Conservation (phyloP, 2,888 invertebrate genomes). For the Trichacis sp. region DNA sequence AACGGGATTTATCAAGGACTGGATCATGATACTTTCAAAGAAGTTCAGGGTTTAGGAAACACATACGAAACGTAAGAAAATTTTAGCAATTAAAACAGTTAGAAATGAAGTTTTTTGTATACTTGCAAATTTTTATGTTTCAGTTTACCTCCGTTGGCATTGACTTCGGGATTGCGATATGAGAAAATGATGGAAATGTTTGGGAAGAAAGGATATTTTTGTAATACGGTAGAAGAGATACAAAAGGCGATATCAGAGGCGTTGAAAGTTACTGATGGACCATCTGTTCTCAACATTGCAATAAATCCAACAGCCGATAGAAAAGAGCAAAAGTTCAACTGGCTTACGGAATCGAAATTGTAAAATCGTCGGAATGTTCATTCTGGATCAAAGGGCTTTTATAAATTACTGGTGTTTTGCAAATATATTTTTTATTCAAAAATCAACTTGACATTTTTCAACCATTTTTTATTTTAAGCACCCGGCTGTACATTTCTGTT, state of each 20-base stretch:
- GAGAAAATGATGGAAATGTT: conserved; percentile 93
- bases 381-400: too few relatives aligned
- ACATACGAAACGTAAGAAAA: conserved; percentile 79
- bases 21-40: conserved; percentile 79
- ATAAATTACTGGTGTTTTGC: not conserved
- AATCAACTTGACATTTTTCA: not conserved
- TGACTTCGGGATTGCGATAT: conserved; percentile 84
- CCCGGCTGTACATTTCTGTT: not conserved
- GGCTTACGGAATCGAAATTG: conserved; percentile 90
- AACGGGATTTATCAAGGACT: conserved; percentile 94
- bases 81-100: too few relatives aligned
- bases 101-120: not conserved
- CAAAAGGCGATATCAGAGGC: conserved; percentile 78
- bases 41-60: conserved; percentile 79
- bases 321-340: conserved; percentile 90
- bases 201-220: conserved; percentile 84
- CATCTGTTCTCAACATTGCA: conserved; percentile 90
- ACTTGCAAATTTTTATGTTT: conserved; percentile 3
- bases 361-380: conserved; percentile 17
- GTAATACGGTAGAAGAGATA: conserved; percentile 82
- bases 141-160: conserved; percentile 87
- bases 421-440: conserved; percentile 7
- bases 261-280: conserved; percentile 78
- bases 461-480: not conserved
- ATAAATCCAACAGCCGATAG: conserved; percentile 90